Evolutionary conservation across 1,140 invertebrate genomes (phyloP).

Genomic region (Tachypleus tridentatus): DNA sequence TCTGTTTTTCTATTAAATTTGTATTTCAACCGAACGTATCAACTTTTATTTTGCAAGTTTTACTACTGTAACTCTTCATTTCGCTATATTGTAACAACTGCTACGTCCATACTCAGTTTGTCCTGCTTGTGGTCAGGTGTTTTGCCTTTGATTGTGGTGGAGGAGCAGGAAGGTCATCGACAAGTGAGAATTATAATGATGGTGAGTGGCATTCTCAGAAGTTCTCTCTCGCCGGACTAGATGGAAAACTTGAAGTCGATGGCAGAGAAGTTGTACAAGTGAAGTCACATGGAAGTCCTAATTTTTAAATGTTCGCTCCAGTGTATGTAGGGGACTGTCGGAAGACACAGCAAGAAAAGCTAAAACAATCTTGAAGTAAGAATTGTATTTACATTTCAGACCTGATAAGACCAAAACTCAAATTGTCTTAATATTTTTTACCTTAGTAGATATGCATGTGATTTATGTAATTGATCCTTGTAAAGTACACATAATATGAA

Average conservation of each 20-base stretch:
- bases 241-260: slow-evolving; percentile 32
- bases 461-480: too few species aligned
- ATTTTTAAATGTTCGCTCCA: slow-evolving; percentile 52
- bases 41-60: too few species aligned
- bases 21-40: too few species aligned
- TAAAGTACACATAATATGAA: too few species aligned
- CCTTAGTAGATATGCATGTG: too few species aligned
- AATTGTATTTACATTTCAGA: slow-evolving; percentile 1
- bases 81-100: too few species aligned
- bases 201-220: slow-evolving; percentile 69
- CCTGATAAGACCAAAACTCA: background rate
- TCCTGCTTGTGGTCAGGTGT: slow-evolving; percentile 36
- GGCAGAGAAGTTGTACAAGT: slow-evolving; percentile 47
- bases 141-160: slow-evolving; percentile 59
- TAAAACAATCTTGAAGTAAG: slow-evolving; percentile 27
- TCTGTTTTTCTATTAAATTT: too few species aligned
- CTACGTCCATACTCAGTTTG: too few species aligned
- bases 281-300: slow-evolving; percentile 41
- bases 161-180: slow-evolving; percentile 46
- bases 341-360: slow-evolving; percentile 25
- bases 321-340: slow-evolving; percentile 65
- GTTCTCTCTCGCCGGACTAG: slow-evolving; percentile 38
- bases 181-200: slow-evolving; percentile 54
- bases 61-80: too few species aligned
- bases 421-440: background rate